Evolutionary conservation across 2,797 vertebrate genomes (phyloP).

Genomic region (Emys orbicularis): DNA sequence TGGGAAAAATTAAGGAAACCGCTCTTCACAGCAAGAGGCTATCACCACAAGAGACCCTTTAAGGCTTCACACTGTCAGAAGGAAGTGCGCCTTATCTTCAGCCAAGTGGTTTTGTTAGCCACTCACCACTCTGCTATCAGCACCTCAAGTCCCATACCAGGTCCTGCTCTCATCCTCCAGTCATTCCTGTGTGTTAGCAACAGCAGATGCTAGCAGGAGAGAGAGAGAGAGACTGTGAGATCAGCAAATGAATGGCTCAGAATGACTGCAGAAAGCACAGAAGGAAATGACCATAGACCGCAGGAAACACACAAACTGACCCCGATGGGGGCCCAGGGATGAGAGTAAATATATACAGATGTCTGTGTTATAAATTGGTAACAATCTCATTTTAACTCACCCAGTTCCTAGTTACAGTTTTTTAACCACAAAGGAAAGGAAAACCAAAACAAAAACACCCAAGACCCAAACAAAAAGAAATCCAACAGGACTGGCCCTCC

Average conservation of each 20-base stretch:
- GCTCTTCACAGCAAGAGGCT: background rate
- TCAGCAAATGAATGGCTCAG: background rate
- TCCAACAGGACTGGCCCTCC: background rate
- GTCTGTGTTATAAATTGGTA: background rate
- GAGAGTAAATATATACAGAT: background rate
- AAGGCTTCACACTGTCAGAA: background rate
- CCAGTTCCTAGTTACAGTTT: fast-evolving
- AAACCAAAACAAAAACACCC: background rate
- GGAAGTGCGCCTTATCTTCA: background rate
- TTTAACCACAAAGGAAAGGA: background rate
- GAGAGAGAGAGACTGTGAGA: background rate
- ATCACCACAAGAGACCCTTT: background rate
- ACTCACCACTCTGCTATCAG: background rate
- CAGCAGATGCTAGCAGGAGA: background rate
- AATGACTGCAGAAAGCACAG: background rate
- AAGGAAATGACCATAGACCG: background rate
- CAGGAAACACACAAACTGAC: background rate
- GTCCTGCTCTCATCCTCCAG: background rate
- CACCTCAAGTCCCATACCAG: background rate
- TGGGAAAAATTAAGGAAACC: background rate
- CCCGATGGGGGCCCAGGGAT: background rate
- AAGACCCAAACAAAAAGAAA: background rate
- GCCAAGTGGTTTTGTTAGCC: background rate
- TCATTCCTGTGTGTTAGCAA: background rate
- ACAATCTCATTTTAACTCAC: background rate